These are phyloP conservation scores for rabbit (Oryctolagus cuniculus) DNA, from an alignment of 2,113 vertebrate genomes.

Conservation along the genomic window mOryCun1.1 NC_091442.1:89990001-89990500, in stretches of 20 bases:
- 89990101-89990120: neutral
- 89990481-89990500: neutral
- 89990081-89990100: neutral
- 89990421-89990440: neutral
- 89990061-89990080: neutral
- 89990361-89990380: neutral
- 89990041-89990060: neutral
- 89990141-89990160: neutral
- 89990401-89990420: neutral
- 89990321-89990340: neutral
- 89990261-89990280: neutral
- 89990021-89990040: neutral
- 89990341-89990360: neutral
- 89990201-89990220: neutral
- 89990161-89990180: neutral
- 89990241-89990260: neutral
- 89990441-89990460: neutral
- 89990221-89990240: neutral
- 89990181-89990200: neutral
- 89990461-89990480: neutral
- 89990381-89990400: neutral
- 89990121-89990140: neutral
- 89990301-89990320: slow-evolving; percentile 22
- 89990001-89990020: neutral
- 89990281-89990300: neutral